phyloP scores from a whole-genome alignment of 30 jellyfish, hydroid and myxozoan species.

The Sanderia malayensis region DNA sequence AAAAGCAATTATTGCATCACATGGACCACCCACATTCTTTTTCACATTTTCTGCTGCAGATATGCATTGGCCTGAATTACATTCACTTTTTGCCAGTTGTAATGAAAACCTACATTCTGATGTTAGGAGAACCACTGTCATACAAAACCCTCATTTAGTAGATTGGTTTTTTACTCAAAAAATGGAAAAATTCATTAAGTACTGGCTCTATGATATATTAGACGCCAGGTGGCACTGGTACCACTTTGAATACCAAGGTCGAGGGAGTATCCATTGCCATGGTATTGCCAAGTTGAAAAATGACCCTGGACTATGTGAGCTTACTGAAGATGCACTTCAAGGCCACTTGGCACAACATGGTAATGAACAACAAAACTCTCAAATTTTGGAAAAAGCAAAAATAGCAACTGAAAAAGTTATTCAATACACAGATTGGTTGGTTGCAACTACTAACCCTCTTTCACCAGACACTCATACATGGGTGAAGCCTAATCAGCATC shows the following conservation, averaged over 20 bases:
- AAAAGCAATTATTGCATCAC: too few species aligned
- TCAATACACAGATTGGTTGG: neutral
- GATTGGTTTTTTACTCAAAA: neutral
- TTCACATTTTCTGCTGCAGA: constrained; percentile 2
- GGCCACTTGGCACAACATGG: neutral
- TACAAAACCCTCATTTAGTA: constrained; percentile 3
- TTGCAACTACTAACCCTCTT: neutral
- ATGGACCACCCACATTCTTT: constrained; percentile 14
- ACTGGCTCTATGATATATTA: constrained; percentile 26
- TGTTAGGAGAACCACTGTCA: neutral
- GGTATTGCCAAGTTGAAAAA: neutral
- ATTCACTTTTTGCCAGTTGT: neutral
- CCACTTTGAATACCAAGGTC: neutral
- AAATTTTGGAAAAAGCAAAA: constrained; percentile 23
- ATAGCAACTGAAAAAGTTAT: constrained; percentile 1
- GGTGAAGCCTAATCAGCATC: constrained; percentile 9
- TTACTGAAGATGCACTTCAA: constrained; percentile 8
- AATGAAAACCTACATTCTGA: neutral
- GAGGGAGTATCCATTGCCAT: too few species aligned
- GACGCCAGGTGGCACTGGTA: constrained; percentile 10
- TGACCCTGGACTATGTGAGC: neutral
- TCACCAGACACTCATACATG: constrained; percentile 14
- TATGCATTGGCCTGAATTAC: too few species aligned
- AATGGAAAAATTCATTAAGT: constrained; percentile 5
- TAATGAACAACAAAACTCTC: constrained; percentile 24